phyloP scores from a whole-genome alignment of 2,113 vertebrate species.

The Grantiella picta region DNA sequence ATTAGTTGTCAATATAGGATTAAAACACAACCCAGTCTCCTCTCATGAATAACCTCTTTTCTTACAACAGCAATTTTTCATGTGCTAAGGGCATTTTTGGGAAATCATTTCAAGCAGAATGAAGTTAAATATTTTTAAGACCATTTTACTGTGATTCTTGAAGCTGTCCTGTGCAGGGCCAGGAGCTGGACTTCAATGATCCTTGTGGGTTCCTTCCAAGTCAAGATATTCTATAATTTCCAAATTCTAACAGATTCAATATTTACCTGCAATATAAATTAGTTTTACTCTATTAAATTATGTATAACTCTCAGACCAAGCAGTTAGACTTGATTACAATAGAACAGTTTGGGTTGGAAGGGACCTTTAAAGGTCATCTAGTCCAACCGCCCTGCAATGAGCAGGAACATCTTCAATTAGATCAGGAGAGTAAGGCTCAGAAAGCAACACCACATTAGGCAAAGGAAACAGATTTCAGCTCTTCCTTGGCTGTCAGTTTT shows the following conservation, averaged over 20 bases:
- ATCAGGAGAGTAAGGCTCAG: neutral
- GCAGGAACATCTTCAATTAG: neutral
- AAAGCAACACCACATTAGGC: neutral
- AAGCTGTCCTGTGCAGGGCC: neutral
- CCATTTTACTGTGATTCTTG: neutral
- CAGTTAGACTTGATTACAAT: neutral
- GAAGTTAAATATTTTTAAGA: neutral
- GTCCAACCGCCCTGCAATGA: neutral
- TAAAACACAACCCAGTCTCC: neutral
- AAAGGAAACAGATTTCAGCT: neutral
- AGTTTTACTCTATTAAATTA: neutral
- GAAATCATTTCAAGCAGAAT: neutral
- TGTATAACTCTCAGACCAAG: neutral
- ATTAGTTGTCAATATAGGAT: neutral
- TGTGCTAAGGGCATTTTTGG: neutral
- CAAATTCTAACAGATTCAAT: neutral
- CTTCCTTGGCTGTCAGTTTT: neutral
- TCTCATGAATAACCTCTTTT: neutral
- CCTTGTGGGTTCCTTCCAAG: neutral
- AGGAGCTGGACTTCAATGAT: neutral
- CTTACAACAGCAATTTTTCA: neutral
- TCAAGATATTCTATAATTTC: neutral
- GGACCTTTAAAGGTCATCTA: neutral
- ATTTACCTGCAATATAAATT: neutral
- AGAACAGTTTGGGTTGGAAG: neutral